phyloP scores from a whole-genome alignment of 2,888 invertebrate species.

The Helicoverpa assulta region DNA sequence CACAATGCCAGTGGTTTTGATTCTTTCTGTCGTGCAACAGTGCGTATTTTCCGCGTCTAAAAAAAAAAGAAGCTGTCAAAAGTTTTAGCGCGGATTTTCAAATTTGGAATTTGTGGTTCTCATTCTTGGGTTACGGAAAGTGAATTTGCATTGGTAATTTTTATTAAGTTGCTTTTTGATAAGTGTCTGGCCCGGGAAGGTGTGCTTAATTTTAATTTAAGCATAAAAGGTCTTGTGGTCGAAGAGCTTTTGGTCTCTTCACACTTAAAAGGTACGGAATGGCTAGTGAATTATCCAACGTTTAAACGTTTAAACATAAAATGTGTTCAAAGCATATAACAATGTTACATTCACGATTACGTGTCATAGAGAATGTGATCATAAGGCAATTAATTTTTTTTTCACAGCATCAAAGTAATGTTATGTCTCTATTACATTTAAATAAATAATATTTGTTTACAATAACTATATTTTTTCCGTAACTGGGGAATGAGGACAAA shows the following conservation, averaged over 20 bases:
- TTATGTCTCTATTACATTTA: no score
- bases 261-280: constrained; percentile 43
- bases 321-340: constrained; percentile 30
- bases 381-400: constrained; percentile 36
- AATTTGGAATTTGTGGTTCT: constrained; percentile 55
- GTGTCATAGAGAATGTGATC: constrained; percentile 46
- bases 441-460: constrained; percentile 2
- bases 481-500: constrained; percentile 41
- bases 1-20: constrained; percentile 76
- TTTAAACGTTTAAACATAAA: constrained; percentile 20
- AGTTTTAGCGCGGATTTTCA: constrained; percentile 54
- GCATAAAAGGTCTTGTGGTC: constrained; percentile 44
- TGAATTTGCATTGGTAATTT: constrained; percentile 54
- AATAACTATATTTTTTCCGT: constrained; percentile 14
- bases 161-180: constrained; percentile 48
- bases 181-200: constrained; percentile 31
- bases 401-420: not conserved
- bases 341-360: constrained; percentile 28
- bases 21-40: constrained; percentile 60
- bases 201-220: constrained; percentile 48
- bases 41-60: constrained; percentile 60
- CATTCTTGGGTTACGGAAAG: constrained; percentile 53
- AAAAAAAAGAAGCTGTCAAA: constrained; percentile 56
- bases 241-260: constrained; percentile 28
- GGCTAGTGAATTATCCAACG: not conserved